Evolutionary conservation across 2,113 vertebrate species (phyloP).

Genomic region (Hystrix cristata): DNA sequence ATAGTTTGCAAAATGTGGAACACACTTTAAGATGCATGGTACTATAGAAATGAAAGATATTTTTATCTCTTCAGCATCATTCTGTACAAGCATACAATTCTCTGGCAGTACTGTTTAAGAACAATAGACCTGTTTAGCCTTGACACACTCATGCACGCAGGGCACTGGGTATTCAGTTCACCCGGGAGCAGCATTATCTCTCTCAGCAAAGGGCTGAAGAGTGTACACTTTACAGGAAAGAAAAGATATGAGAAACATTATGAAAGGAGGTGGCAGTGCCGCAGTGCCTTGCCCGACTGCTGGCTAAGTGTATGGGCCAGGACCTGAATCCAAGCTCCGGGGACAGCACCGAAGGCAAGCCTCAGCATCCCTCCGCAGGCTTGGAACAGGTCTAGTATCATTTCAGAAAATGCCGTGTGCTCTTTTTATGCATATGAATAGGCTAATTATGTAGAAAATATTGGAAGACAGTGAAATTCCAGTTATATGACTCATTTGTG

Average conservation of each 20-base stretch:
- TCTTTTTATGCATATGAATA: slow-evolving; percentile 58
- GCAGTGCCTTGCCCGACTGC: background rate
- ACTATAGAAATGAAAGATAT: slow-evolving; percentile 82
- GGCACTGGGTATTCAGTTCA: slow-evolving; percentile 63
- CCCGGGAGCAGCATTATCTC: slow-evolving; percentile 47
- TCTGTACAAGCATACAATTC: slow-evolving; percentile 74
- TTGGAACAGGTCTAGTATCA: slow-evolving; percentile 9
- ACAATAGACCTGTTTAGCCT: slow-evolving; percentile 80
- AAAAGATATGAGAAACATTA: background rate
- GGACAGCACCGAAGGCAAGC: background rate
- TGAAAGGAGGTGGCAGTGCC: background rate
- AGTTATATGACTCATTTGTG: slow-evolving; percentile 75
- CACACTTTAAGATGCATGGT: slow-evolving; percentile 81
- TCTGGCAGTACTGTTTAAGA: slow-evolving; percentile 64
- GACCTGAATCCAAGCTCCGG: background rate
- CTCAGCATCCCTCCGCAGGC: background rate
- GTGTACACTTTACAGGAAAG: slow-evolving; percentile 62
- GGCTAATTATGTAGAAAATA: slow-evolving; percentile 74
- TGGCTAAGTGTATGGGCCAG: background rate
- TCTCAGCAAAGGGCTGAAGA: slow-evolving; percentile 28
- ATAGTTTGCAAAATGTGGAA: slow-evolving; percentile 81
- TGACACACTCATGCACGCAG: slow-evolving; percentile 55
- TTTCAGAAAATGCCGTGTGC: background rate
- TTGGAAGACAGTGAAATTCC: slow-evolving; percentile 71
- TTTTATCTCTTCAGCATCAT: slow-evolving; percentile 81